These are phyloP conservation scores for Eubucco bourcierii DNA, from an alignment of 2,113 vertebrate genomes.

Conservation along the genomic window DNA sequence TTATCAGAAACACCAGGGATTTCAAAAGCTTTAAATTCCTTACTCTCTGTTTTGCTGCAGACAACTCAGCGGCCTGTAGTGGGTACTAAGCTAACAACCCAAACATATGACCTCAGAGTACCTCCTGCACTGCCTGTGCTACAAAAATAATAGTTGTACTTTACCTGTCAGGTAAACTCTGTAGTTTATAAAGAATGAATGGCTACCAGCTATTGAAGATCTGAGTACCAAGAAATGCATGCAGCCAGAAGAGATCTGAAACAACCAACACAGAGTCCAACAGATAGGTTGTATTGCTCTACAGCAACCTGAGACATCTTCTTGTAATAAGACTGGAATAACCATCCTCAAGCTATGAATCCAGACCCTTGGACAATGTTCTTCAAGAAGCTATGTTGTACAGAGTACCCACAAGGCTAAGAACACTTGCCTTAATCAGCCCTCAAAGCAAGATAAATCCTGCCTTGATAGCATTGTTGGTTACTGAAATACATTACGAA, in stretches of 20 bases:
- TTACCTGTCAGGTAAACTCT: neutral
- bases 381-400: neutral
- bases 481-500: neutral
- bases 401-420: neutral
- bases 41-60: neutral
- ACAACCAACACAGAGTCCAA: neutral
- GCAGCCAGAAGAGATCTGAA: neutral
- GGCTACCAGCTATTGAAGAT: neutral
- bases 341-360: neutral
- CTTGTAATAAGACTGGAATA: neutral
- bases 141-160: neutral
- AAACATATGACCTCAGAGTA: neutral
- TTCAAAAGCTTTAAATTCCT: neutral
- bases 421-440: neutral
- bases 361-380: neutral
- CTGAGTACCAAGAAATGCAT: neutral
- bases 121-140: neutral
- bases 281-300: neutral
- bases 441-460: neutral
- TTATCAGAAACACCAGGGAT: neutral
- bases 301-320: neutral
- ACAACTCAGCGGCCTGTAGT: neutral
- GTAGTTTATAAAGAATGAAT: neutral
- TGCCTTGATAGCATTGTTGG: neutral
- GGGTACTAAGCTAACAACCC: neutral